Base-by-base conservation (phyloP, 2,797 vertebrate genomes). In the Paedocypris micromegethes region DNA sequence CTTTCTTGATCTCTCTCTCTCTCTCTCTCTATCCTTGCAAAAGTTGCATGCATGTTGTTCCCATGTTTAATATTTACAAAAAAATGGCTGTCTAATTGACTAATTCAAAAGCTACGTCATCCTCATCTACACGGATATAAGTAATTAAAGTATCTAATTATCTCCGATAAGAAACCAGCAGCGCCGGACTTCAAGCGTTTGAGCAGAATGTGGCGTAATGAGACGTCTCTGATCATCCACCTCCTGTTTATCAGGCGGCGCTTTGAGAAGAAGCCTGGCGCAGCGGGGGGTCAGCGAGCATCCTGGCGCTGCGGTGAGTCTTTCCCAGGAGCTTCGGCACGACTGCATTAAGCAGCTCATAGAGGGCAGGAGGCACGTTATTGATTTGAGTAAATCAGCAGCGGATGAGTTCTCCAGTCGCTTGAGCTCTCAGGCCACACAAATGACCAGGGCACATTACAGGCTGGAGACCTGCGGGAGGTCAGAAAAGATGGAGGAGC, bases 301-400 rank as follows among this genome's bases (percentile, higher is more conserved):
- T 51, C 55, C 23, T 53, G 71, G 50, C 40, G 6, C 41, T 53
- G 58, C 6, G 58, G 53, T 8, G 3, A 61, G 60, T 80, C 74
- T 82, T 78, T 42, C 60, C 70, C 59, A 56, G 72, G 76, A 66
- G 75, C 79, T 75, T 74, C 72, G 63, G 75, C 72, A 75, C 56
- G 65, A 81, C 83, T 70, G 65, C 77, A 81, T 85, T 84, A 87
- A 83, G 78, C 77, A 80, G 72, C 78, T 83, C 78, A 69, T 74
- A 48, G 65, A 68, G 61, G 77, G 72, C 8, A 46, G 57, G 50
- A 72, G 69, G 69, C 69, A 48, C 61, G 70, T 62, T 80, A 85
- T 78, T 84, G 88, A 91, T 88, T 88, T 77, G 83, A 88, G 83
- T 82, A 84, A 89, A 88, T 88, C 77, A 72, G 61, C 78, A 81